Base-by-base conservation (phyloP, 2,797 vertebrate species). In the Triplophysa bombifrons region DNA sequence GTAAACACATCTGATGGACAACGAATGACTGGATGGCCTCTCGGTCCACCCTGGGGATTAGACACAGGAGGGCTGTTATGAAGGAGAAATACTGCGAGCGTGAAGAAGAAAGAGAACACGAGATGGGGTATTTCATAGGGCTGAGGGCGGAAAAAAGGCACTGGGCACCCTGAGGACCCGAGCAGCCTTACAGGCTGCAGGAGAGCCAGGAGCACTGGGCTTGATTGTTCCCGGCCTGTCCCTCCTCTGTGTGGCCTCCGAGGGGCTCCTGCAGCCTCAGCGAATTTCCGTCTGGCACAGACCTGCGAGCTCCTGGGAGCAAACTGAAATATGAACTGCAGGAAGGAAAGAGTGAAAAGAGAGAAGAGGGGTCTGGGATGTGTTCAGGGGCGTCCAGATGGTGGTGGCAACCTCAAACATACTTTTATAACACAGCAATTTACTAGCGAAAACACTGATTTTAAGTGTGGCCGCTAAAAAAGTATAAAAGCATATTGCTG, bases 1-100 rank as follows among this genome's bases (percentile, higher is more conserved):
- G 96, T 98, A 99, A 98, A 98, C 97, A 98, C 92, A 93, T 94
- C 95, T 98, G 97, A 99, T 95, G 95, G 96, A 98, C 96, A 98
- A 94, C 92, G 94, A 94, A 92, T 94, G 95, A 97, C 96, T 96
- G 93, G 95, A 98, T 95, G 95, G 96, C 95, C 96, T 95, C 94
- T 92, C 86, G 85, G 94, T 92, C 91, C 89, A 94, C 92, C 94
- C 95, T 84, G 89, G 93, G 89, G 93, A 90, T 87, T 88, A 87
- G 72, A 69, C 84, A 87, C 87, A 88, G 72, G 85, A 82, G 87
- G 89, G 90, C 89, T 80, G 86, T 85, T 88, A 53, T 46, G 89
- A 91, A 89, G 87, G 87, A 87, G 48, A 74, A 85, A 88, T 86
- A 87, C 71, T 85, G 50, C 3, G 86, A 87, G 66, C 87, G 86